A percentile compares a stretch with the other conserved stretches of the same genome.
Conservation (phyloP, 1,140 invertebrate genomes). For the Drosophila kikkawai region DNA sequence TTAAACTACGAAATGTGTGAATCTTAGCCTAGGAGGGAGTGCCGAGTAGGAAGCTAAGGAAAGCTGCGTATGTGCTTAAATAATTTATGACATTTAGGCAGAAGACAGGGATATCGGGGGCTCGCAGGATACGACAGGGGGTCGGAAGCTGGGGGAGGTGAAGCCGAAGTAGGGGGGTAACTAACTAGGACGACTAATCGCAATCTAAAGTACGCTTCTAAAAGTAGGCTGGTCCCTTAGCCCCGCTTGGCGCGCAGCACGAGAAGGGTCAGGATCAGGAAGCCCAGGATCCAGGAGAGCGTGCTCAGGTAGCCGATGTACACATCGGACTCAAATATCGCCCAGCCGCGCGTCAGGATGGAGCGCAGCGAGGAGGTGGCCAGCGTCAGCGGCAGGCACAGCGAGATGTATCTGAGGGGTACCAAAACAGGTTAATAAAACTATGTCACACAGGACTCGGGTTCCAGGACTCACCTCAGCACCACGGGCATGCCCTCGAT, state of each 20-base stretch:
- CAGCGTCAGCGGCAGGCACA: conserved; percentile 94
- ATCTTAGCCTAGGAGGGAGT: conserved; percentile 60
- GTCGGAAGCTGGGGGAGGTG: conserved; percentile 12
- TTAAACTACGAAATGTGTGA: conserved; percentile 73
- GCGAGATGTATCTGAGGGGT: conserved; percentile 88
- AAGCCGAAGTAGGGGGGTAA: conserved; percentile 29
- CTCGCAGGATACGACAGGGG: neutral
- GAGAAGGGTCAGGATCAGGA: conserved; percentile 92
- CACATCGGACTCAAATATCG: conserved; percentile 91
- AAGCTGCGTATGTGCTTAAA: conserved; percentile 71
- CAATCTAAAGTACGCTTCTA: conserved; percentile 55
- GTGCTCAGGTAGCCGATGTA: conserved; percentile 95
- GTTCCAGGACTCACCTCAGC: conserved; percentile 86
- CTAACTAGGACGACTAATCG: conserved; percentile 62
- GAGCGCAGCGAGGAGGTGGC: conserved; percentile 95
- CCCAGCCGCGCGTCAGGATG: conserved; percentile 96
- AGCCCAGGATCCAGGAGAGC: conserved; percentile 94
- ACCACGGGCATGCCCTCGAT: conserved; percentile 95
- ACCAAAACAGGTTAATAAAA: neutral
- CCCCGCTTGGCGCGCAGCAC: conserved; percentile 92
- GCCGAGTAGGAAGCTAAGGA: conserved; percentile 41
- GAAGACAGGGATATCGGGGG: neutral
- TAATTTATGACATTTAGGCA: conserved; percentile 76
- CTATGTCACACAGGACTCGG: no score
- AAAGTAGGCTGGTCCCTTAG: conserved; percentile 80